Percentiles rank a stretch among this genome's conserved stretches.
Evolutionary conservation across 2,888 invertebrate genomes (phyloP).

Genomic region (Amphipyra berbera): DNA sequence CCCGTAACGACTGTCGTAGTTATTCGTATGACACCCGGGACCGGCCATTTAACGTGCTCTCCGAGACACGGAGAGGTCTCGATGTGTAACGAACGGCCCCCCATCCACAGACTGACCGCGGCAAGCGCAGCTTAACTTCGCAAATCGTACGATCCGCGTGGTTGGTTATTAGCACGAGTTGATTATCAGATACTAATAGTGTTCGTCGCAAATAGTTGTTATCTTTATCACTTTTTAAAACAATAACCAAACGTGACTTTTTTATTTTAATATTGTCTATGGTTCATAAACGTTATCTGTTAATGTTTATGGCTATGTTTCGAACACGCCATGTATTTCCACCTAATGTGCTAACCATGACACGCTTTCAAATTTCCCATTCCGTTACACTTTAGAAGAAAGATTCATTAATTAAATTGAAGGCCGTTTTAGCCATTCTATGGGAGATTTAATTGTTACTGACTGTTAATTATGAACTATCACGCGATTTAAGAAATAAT

Average conservation of each 20-base stretch:
- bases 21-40: no score
- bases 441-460: slow-evolving; percentile 3
- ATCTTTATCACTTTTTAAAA: slow-evolving; percentile 10
- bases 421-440: slow-evolving; percentile 20
- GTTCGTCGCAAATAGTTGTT: not conserved
- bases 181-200: no score
- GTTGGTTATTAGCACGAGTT: no score
- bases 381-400: slow-evolving; percentile 13
- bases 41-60: no score
- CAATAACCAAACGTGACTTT: slow-evolving; percentile 52
- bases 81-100: no score
- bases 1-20: no score
- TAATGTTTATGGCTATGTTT: slow-evolving; percentile 45
- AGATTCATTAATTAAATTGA: slow-evolving; percentile 21
- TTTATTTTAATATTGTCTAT: slow-evolving; percentile 29
- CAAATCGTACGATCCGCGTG: no score
- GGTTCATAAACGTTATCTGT: slow-evolving; percentile 51
- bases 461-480: not conserved
- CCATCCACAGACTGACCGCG: no score
- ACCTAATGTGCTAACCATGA: slow-evolving; percentile 43
- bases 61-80: no score
- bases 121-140: no score
- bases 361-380: slow-evolving; percentile 47
- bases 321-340: slow-evolving; percentile 44
- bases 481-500: slow-evolving; percentile 9